Percentiles rank a stretch among this genome's conserved stretches.
These are phyloP conservation scores for Cairina moschata DNA, from an alignment of 2,113 vertebrate genomes.

Conservation along the genomic window DNA sequence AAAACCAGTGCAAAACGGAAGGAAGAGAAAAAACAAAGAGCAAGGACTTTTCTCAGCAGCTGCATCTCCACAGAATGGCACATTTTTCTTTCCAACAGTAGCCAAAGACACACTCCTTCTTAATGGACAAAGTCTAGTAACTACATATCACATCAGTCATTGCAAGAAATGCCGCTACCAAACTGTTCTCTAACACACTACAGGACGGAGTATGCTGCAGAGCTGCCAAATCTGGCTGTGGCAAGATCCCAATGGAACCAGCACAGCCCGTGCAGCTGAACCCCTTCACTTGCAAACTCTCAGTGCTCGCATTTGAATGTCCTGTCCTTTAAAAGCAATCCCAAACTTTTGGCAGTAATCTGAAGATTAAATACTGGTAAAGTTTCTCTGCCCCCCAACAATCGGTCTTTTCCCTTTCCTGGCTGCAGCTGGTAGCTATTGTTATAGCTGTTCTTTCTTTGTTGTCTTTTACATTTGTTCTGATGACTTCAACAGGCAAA, in stretches of 20 bases:
- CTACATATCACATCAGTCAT: background rate
- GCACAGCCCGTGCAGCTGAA: rapidly evolving
- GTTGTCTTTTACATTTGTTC: background rate
- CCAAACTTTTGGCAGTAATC: background rate
- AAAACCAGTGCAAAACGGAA: slow-evolving; percentile 21
- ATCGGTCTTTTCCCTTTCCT: background rate
- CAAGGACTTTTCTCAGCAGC: background rate
- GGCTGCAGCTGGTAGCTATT: background rate
- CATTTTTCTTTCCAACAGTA: background rate
- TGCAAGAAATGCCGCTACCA: background rate
- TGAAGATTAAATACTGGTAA: background rate
- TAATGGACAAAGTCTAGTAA: background rate
- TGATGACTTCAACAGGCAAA: background rate
- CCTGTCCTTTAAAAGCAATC: background rate
- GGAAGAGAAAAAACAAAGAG: slow-evolving; percentile 59
- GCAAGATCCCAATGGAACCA: rapidly evolving
- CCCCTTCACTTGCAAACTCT: background rate
- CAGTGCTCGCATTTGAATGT: background rate
- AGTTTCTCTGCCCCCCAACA: background rate
- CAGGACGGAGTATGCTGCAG: background rate
- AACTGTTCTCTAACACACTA: background rate
- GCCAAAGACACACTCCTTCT: background rate
- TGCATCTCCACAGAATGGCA: background rate
- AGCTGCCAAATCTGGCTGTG: background rate
- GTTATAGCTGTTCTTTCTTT: background rate